A percentile compares a stretch with the other conserved stretches of the same genome.
These are phyloP conservation scores for Myotis vivesi DNA, from an alignment of 2,797 vertebrate species.

Conservation along the genomic window DNA sequence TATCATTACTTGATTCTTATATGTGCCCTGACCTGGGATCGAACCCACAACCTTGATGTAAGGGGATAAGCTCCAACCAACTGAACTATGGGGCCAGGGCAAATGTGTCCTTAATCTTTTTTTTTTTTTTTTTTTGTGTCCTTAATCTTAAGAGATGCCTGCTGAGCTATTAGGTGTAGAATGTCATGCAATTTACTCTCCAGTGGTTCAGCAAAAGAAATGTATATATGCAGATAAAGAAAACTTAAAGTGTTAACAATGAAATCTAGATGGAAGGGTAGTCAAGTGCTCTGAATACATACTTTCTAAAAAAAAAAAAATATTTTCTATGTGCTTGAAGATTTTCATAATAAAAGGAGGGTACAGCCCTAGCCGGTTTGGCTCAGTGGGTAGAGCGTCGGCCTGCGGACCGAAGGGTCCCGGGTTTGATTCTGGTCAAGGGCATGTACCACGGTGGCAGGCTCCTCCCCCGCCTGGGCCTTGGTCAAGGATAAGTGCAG, in stretches of 20 bases:
- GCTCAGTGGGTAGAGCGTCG: no score
- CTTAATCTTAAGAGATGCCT: neutral
- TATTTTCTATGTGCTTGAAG: neutral
- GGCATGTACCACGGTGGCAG: no score
- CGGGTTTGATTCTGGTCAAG: no score
- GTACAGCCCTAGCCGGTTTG: neutral
- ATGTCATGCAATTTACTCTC: neutral
- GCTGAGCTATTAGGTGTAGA: neutral
- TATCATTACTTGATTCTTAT: neutral
- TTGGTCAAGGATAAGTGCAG: no score
- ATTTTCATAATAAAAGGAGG: conserved; percentile 21
- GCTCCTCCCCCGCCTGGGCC: no score
- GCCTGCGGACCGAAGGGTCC: no score
- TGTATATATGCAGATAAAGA: neutral
- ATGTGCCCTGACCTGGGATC: neutral
- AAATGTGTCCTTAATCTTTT: neutral
- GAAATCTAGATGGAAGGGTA: neutral
- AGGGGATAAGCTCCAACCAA: neutral
- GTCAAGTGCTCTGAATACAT: neutral
- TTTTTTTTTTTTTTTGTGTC: no score
- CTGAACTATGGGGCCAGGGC: neutral
- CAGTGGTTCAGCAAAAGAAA: neutral
- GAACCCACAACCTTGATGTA: neutral
- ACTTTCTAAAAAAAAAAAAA: neutral
- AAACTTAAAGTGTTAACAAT: neutral